Base-by-base conservation (phyloP, 2,888 invertebrate species). In the Thera obeliscata region DNA sequence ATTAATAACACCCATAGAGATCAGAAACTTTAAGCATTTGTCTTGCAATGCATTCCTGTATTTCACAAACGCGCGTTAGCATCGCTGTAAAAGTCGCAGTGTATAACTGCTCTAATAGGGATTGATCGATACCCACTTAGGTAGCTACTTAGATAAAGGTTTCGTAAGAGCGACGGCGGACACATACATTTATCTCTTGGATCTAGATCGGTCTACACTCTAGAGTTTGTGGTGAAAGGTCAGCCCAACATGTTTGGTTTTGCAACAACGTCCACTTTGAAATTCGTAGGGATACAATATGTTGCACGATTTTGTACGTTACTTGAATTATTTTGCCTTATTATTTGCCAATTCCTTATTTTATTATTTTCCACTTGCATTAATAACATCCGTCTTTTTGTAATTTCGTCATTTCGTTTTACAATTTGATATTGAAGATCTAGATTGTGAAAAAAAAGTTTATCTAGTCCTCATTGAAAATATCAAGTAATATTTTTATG, bases 161-260 rank as follows among this genome's bases (percentile, higher is more conserved):
- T 84, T 83, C 83, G 84, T 72, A 87, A 87, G 70, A 68, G 33
- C 74, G 43, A 9, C 43, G 70, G 78, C 77, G 79, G 79, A 80
- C 82, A 83, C 76, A 83, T 79, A 80, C 80, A 80, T 83, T 84
- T 87, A 89, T 90, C 88, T 90, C 87, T 84, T 75, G 74, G 82
- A 91, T 91, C 91, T 90, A 90, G 90, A 89, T 87, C 88, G 80
- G 70, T 50, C 59, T 55, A 61, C 75, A 76, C 81, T 83, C 81
- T 83, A 86, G 84, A 90, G 87, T 87, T 87, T 83, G 87, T 84
- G 81, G 86, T 82, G 88, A 91, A 91, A 92, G 91, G 91, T 91
- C 89, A 88, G 70, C 70, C 74, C 74, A 81, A 85, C 88, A 82
- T 81, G 86, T 82, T 83, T 75, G 64, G 72, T 83, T 82, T 85